Evolutionary conservation across 2,113 vertebrate species (phyloP).

Genomic region (Triplophysa siluroides): DNA sequence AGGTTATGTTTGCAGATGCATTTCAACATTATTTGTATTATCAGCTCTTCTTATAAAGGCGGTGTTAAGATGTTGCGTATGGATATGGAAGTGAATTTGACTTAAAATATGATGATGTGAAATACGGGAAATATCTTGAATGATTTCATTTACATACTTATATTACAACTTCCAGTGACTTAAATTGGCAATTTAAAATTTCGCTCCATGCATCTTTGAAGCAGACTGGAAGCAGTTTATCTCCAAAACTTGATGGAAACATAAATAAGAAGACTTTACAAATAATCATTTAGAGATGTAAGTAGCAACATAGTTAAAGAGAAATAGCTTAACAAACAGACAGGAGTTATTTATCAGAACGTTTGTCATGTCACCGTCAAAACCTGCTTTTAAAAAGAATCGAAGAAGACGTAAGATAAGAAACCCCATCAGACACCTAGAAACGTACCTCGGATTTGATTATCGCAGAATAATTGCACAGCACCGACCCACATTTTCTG

Average conservation of each 20-base stretch:
- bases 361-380: too few relatives aligned
- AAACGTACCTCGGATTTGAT: background rate
- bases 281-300: too few relatives aligned
- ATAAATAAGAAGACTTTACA: background rate
- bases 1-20: background rate
- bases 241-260: background rate
- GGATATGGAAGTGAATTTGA: conserved; percentile 2
- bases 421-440: background rate
- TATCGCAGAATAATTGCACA: background rate
- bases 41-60: background rate
- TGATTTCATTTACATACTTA: background rate
- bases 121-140: background rate
- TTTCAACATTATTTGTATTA: background rate
- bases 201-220: background rate
- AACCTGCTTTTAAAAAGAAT: background rate
- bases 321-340: too few relatives aligned
- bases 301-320: too few relatives aligned
- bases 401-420: background rate
- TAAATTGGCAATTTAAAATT: background rate
- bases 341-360: background rate
- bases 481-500: background rate
- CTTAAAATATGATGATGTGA: background rate
- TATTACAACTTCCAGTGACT: background rate
- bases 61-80: conserved; percentile 14
- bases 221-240: background rate